phyloP scores from a whole-genome alignment of 2,888 invertebrate genomes.

The Isotomurus palustris region DNA sequence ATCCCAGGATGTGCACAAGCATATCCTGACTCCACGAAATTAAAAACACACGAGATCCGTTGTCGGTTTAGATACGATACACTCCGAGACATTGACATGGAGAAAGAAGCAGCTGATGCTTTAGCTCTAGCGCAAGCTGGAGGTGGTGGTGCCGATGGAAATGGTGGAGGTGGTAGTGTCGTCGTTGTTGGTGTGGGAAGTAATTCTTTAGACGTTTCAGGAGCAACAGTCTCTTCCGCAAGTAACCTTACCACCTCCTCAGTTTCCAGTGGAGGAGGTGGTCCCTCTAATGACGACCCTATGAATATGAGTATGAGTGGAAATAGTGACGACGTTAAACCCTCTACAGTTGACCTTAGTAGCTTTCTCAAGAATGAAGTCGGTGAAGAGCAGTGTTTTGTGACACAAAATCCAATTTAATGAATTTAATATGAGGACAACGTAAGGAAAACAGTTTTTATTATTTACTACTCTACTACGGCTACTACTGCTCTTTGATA shows the following conservation, averaged over 20 bases:
- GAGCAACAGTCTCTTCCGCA: constrained; percentile 29
- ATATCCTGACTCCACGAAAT: constrained; percentile 38
- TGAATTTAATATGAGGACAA: too few relatives aligned
- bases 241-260: constrained; percentile 35
- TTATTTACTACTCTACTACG: too few relatives aligned
- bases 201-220: constrained; percentile 28
- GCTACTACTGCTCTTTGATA: too few relatives aligned
- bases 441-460: too few relatives aligned
- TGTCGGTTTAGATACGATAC: constrained; percentile 39
- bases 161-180: constrained; percentile 26
- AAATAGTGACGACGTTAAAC: constrained; percentile 24
- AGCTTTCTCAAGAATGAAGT: constrained; percentile 33
- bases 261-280: constrained; percentile 22
- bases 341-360: constrained; percentile 36
- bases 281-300: constrained; percentile 30
- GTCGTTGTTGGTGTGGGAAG: constrained; percentile 26
- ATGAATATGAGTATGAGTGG: constrained; percentile 36
- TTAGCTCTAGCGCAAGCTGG: constrained; percentile 20
- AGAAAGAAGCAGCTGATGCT: constrained; percentile 24
- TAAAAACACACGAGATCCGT: constrained; percentile 36
- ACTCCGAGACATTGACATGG: constrained; percentile 35
- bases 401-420: constrained; percentile 35
- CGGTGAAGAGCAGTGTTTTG: constrained; percentile 36
- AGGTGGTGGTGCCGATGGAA: too few relatives aligned
- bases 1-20: constrained; percentile 38